Base-by-base conservation (phyloP, 1,140 invertebrate genomes). In the Theocolax elegans region DNA sequence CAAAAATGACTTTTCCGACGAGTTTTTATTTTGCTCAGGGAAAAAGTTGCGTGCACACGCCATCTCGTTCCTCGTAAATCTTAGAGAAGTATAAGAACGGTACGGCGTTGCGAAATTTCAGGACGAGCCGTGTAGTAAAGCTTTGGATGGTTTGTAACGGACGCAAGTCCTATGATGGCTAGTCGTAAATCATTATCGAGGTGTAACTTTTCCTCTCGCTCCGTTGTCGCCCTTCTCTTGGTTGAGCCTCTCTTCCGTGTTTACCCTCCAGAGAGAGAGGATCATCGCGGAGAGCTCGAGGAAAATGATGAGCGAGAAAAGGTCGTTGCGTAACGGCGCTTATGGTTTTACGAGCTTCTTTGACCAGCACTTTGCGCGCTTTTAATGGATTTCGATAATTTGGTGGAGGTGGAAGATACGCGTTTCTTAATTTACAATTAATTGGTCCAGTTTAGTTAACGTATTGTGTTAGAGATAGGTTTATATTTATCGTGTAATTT, bases 101-200 rank as follows among this genome's bases (percentile, higher is more conserved):
- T 17, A 53, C 40, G 2, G 13, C 56, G 23, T 68, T 73, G 27
- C 72, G 67, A 70, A 62, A 63, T 66, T 59, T 13, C 53, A 51
- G 42, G 40, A 60, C 67, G 72, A 67, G 56, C 56, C 66, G 66
- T 66, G 65, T 58, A 67, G 46, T 17, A 19, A 19, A 3, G n/a
- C 6, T 27, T 49, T 62, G 64, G 46, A 49, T 4, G 38, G 46
- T 19, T n/a, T 29, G 53, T 74, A 60, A 66, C 62, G 54, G 51
- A 42, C 40, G 53, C 29, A n/a, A 23, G 25, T 49, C 17, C 29
- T 21, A n/a, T 40, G 4, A 35, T n/a, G 21, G 40, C 27, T 62
- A 17, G 27, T 29, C 35, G 27, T 76, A 76, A 74, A 74, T 76
- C 72, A 75, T 71, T 35, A 17, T 29, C 23, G 62, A 29, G 49